These are phyloP conservation scores for Scaptomyza hsui DNA, from an alignment of 1,140 invertebrate species.

Conservation along the genomic window DNA sequence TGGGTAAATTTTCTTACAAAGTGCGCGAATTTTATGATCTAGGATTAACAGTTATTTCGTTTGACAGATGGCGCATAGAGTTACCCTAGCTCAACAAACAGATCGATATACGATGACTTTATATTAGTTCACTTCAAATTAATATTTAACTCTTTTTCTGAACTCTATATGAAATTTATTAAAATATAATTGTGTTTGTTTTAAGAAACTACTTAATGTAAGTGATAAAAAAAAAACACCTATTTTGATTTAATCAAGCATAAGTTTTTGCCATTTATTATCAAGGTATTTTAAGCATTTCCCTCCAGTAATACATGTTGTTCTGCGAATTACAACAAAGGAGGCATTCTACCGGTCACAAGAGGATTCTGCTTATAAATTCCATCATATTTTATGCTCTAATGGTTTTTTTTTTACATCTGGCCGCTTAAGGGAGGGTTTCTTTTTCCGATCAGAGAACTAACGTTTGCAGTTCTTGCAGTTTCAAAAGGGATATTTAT, in stretches of 20 bases:
- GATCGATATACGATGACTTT: too few relatives aligned
- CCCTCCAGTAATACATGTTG: background rate
- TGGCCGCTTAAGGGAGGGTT: constrained; percentile 39
- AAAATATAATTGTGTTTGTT: too few relatives aligned
- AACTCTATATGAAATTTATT: too few relatives aligned
- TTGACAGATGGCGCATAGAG: constrained; percentile 55
- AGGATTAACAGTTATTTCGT: constrained; percentile 57
- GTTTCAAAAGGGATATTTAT: constrained; percentile 20
- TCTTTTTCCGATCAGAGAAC: constrained; percentile 61
- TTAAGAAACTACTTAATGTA: too few relatives aligned
- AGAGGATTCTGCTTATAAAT: constrained; percentile 22
- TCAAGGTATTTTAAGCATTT: constrained; percentile 1
- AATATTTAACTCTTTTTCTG: too few relatives aligned
- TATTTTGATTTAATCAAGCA: too few relatives aligned
- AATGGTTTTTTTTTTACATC: constrained; percentile 26
- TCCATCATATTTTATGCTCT: constrained; percentile 16
- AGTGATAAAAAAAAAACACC: too few relatives aligned
- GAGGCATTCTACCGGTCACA: constrained; percentile 30
- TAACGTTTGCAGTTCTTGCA: background rate
- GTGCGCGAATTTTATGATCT: constrained; percentile 41
- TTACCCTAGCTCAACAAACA: constrained; percentile 5
- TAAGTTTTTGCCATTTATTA: too few relatives aligned
- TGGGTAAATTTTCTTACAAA: constrained; percentile 8
- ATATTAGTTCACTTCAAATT: too few relatives aligned
- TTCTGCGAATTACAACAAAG: constrained; percentile 24